Conservation (phyloP, 2,797 vertebrate genomes). For the Synanceia verrucosa region DNA sequence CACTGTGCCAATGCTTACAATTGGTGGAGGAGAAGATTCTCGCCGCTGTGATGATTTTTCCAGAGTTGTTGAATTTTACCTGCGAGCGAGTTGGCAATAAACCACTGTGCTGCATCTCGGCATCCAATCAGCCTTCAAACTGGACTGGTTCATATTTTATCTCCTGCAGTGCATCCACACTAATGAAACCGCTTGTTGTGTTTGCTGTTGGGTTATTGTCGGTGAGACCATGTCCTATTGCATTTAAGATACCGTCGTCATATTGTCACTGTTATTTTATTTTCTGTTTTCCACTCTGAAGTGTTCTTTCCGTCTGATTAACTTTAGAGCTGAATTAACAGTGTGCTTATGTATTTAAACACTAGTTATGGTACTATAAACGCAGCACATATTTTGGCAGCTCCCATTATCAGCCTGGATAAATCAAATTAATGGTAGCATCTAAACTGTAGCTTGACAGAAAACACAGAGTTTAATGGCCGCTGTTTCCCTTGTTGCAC, state of each 20-base stretch:
- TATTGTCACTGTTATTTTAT: neutral
- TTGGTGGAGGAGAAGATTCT: neutral
- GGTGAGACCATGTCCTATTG: neutral
- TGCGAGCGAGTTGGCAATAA: neutral
- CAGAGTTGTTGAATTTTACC: neutral
- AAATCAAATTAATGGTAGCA: conserved; percentile 23
- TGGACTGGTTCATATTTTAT: conserved; percentile 9
- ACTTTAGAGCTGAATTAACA: neutral
- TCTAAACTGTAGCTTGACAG: conserved; percentile 29
- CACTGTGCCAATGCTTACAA: neutral
- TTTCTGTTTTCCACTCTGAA: neutral
- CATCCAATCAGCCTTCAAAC: conserved; percentile 13
- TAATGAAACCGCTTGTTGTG: neutral
- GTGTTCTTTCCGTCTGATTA: neutral
- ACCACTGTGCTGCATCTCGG: neutral
- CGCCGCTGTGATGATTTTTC: neutral
- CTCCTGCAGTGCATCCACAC: neutral
- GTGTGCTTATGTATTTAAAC: neutral
- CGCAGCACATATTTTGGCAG: neutral
- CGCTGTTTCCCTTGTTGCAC: neutral
- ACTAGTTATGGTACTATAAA: conserved; percentile 6
- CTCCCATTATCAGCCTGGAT: neutral
- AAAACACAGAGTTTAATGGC: conserved; percentile 35
- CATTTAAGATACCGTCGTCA: neutral
- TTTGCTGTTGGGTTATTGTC: neutral